Conservation (phyloP, 2,113 vertebrate genomes). For the Salvator merianae region DNA sequence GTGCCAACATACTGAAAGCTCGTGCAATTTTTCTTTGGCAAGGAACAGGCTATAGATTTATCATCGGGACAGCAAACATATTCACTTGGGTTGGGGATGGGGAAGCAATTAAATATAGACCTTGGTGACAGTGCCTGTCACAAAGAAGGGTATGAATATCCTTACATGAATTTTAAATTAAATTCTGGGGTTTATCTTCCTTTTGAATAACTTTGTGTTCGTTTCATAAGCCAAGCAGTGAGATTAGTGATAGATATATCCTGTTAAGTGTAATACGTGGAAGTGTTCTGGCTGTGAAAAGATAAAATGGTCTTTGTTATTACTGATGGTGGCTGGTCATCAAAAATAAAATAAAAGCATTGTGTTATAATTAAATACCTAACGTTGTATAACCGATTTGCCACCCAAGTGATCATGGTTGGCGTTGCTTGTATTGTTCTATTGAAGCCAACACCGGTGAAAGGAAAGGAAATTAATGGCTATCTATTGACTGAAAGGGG, state of each 20-base stretch:
- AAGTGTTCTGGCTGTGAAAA: background rate
- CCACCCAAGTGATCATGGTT: conserved; percentile 43
- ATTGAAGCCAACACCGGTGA: conserved; percentile 22
- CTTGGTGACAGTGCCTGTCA: conserved; percentile 63
- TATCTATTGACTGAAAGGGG: background rate
- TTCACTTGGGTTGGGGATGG: conserved; percentile 41
- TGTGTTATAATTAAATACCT: conserved; percentile 20
- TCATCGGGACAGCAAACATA: conserved; percentile 62
- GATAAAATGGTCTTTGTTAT: conserved; percentile 21
- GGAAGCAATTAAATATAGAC: conserved; percentile 57
- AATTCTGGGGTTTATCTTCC: conserved; percentile 56
- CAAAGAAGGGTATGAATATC: conserved; percentile 63
- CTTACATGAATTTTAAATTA: conserved; percentile 48
- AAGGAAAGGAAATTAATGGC: conserved; percentile 22
- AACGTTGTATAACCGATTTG: conserved; percentile 10
- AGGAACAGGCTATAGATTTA: conserved; percentile 59
- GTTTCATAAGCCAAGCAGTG: conserved; percentile 42
- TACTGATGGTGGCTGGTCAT: conserved; percentile 29
- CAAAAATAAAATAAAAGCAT: conserved; percentile 18
- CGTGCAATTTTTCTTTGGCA: conserved; percentile 55
- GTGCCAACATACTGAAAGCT: conserved; percentile 42
- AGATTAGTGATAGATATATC: conserved; percentile 47
- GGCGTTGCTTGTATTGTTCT: conserved; percentile 24
- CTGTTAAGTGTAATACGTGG: background rate
- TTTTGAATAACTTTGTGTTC: conserved; percentile 32